Percentiles rank a stretch among this genome's conserved stretches.
Evolutionary conservation across 2,113 vertebrate genomes (phyloP).

Genomic region (Takifugu bimaculatus): DNA sequence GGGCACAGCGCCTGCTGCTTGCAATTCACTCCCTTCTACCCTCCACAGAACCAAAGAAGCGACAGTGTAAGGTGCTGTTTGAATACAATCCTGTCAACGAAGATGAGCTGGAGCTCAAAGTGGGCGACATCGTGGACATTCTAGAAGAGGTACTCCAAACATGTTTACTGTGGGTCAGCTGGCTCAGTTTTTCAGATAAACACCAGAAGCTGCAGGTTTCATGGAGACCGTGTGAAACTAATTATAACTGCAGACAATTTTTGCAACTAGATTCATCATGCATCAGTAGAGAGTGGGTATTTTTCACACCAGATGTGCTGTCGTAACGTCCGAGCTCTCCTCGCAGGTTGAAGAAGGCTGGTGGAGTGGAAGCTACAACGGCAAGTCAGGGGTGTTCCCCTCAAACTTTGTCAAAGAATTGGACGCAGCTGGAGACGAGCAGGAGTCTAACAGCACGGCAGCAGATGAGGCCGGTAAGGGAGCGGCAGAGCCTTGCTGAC

Average conservation of each 20-base stretch:
- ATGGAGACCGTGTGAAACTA: no score
- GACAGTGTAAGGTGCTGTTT: slow-evolving; percentile 86
- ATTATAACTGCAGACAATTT: no score
- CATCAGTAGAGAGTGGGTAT: no score
- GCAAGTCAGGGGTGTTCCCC: slow-evolving; percentile 86
- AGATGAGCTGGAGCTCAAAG: slow-evolving; percentile 89
- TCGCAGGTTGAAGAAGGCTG: slow-evolving; percentile 94
- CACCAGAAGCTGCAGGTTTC: no score
- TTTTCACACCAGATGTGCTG: no score
- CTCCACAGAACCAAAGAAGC: slow-evolving; percentile 79
- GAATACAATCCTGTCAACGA: slow-evolving; percentile 90
- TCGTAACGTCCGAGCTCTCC: neutral
- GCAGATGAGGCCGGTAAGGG: slow-evolving; percentile 81
- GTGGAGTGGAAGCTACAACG: slow-evolving; percentile 86
- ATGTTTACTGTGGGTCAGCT: no score
- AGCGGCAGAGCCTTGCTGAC: neutral
- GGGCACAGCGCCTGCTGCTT: neutral
- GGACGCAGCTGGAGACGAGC: slow-evolving; percentile 79
- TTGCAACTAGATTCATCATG: no score
- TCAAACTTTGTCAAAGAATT: slow-evolving; percentile 96
- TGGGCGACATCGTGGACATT: slow-evolving; percentile 86
- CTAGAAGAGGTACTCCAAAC: slow-evolving; percentile 81
- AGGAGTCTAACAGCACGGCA: slow-evolving; percentile 72
- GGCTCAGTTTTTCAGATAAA: no score
- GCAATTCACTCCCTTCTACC: neutral